Evolutionary conservation across 1,140 invertebrate genomes (phyloP).

Genomic region (Saccostrea cuccullata): DNA sequence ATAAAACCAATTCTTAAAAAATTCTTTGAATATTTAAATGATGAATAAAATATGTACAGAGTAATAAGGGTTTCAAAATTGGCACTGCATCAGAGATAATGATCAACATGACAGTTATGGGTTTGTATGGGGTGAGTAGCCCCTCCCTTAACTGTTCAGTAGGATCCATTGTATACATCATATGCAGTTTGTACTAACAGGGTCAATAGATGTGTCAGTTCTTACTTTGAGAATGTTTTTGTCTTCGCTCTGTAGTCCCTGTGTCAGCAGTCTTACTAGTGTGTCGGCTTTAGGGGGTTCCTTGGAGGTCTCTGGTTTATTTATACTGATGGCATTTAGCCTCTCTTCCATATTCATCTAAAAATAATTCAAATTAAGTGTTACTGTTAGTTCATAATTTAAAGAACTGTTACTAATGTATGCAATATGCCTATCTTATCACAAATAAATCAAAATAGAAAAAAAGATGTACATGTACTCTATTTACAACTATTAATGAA

Average conservation of each 20-base stretch:
- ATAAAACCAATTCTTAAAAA: neutral
- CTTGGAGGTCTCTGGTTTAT: conserved; percentile 57
- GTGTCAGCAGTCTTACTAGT: conserved; percentile 70
- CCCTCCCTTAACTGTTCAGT: conserved; percentile 12
- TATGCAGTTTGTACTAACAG: neutral
- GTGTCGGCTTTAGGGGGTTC: conserved; percentile 73
- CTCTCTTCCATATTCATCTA: conserved; percentile 76
- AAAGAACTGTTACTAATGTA: neutral
- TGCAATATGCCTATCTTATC: too few relatives aligned
- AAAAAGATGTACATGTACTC: too few relatives aligned
- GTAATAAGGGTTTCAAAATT: too few relatives aligned
- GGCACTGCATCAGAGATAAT: neutral
- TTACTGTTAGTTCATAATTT: neutral
- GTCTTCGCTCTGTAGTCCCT: conserved; percentile 76
- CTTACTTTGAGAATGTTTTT: conserved; percentile 74
- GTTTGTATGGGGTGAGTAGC: conserved; percentile 29
- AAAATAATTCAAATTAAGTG: neutral
- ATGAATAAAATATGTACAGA: too few relatives aligned
- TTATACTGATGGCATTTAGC: conserved; percentile 73
- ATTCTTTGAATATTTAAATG: too few relatives aligned
- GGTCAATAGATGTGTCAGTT: neutral
- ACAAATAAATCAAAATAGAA: too few relatives aligned
- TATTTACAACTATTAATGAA: too few relatives aligned
- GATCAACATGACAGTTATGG: conserved; percentile 1
- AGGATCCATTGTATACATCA: conserved; percentile 35